Evolutionary conservation across 2,113 vertebrate species (phyloP).

Genomic region (Theristicus caerulescens): DNA sequence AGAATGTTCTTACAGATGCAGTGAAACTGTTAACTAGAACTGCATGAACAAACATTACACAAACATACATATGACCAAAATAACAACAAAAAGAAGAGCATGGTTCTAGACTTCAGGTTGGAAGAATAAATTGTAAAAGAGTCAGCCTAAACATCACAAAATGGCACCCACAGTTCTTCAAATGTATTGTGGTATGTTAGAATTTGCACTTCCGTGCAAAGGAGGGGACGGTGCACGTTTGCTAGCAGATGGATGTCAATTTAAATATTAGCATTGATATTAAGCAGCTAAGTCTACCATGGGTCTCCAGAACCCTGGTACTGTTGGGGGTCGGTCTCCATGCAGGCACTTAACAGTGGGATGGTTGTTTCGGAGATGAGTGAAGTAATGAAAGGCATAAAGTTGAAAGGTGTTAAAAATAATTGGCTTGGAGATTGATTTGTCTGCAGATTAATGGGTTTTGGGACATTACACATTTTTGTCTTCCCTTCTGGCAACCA

Average conservation of each 20-base stretch:
- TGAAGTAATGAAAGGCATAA: background rate
- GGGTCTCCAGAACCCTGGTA: background rate
- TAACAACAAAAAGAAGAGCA: background rate
- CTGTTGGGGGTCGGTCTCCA: background rate
- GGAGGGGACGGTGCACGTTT: background rate
- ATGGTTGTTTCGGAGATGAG: background rate
- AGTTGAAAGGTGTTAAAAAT: background rate
- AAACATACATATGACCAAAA: background rate
- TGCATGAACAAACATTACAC: background rate
- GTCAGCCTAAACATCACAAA: background rate
- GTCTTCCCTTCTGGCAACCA: background rate
- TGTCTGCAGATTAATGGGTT: background rate
- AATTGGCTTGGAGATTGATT: background rate
- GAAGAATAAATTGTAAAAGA: background rate
- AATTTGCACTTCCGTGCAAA: background rate
- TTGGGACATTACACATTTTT: background rate
- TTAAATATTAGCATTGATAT: background rate
- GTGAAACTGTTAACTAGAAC: background rate
- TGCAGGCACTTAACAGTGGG: background rate
- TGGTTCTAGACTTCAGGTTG: background rate
- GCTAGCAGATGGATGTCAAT: background rate
- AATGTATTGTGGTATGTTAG: background rate
- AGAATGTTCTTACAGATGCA: background rate
- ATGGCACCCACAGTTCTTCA: background rate
- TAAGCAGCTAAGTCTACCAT: background rate